phyloP scores from a whole-genome alignment of 2,888 invertebrate genomes.

The Drosophila dives region DNA sequence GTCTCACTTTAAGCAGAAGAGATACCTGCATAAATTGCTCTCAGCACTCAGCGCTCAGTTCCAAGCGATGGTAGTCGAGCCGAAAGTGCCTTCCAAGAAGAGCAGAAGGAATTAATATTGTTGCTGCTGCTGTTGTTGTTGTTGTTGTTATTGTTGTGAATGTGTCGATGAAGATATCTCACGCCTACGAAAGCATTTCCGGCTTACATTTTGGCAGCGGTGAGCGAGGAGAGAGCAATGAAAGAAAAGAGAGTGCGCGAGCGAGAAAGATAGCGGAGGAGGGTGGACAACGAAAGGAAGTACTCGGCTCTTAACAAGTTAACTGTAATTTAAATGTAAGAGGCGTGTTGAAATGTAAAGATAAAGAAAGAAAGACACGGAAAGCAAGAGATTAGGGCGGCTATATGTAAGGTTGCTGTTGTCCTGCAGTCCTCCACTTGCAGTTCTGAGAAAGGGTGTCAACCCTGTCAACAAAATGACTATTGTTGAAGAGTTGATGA shows the following conservation, averaged over 20 bases:
- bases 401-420: slow-evolving; percentile 3
- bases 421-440: slow-evolving; percentile 1
- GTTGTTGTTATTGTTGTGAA: slow-evolving; percentile 15
- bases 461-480: slow-evolving; percentile 11
- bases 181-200: slow-evolving; percentile 76
- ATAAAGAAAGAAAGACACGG: neutral
- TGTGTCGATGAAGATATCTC: slow-evolving; percentile 74
- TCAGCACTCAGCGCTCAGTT: slow-evolving; percentile 6
- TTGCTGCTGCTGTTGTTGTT: slow-evolving; percentile 5
- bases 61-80: slow-evolving; percentile 23
- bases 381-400: slow-evolving; percentile 11
- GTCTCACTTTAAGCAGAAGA: slow-evolving; percentile 35
- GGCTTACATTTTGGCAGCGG: slow-evolving; percentile 53
- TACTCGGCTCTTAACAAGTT: slow-evolving; percentile 56
- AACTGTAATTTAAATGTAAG: slow-evolving; percentile 54
- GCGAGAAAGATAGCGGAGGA: neutral
- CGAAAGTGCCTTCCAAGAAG: slow-evolving; percentile 57
- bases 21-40: slow-evolving; percentile 73
- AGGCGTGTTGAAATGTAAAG: slow-evolving; percentile 34
- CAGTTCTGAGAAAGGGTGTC: slow-evolving; percentile 32
- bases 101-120: slow-evolving; percentile 16
- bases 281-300: slow-evolving; percentile 43
- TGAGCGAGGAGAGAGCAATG: neutral
- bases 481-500: slow-evolving; percentile 11
- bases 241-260: neutral